Evolutionary conservation across 2,797 vertebrate species (phyloP).

Genomic region (Streptopelia turtur): DNA sequence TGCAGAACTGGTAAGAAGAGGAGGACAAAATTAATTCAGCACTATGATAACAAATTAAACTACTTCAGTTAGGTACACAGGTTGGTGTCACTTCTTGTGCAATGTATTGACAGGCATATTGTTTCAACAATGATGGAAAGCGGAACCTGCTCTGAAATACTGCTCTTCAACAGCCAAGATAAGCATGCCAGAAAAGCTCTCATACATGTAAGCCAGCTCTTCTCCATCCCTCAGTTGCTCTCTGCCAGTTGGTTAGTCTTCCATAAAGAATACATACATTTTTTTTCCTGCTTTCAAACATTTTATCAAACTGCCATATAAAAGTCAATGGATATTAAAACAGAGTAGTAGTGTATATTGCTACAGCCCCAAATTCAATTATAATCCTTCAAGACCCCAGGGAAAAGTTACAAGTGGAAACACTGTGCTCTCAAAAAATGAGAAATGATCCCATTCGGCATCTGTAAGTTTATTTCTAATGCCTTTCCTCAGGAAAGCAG

Average conservation of each 20-base stretch:
- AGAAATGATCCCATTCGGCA: neutral
- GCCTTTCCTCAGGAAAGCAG: constrained; percentile 28
- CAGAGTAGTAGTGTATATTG: constrained; percentile 34
- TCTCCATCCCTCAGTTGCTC: neutral
- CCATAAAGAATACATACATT: constrained; percentile 41
- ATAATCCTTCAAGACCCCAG: constrained; percentile 42
- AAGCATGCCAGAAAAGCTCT: neutral
- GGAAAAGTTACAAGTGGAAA: constrained; percentile 62
- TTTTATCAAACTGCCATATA: constrained; percentile 63
- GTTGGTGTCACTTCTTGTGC: neutral
- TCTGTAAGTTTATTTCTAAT: constrained; percentile 34
- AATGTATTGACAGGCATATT: neutral
- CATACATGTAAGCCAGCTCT: neutral
- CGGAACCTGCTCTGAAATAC: neutral
- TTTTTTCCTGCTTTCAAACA: constrained; percentile 31
- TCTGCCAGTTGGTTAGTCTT: constrained; percentile 21
- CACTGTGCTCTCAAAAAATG: constrained; percentile 15
- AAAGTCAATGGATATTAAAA: constrained; percentile 66
- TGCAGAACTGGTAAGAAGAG: neutral
- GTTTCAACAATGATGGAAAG: neutral
- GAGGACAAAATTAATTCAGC: neutral
- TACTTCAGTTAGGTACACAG: neutral
- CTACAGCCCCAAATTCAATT: constrained; percentile 50
- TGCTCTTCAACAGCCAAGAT: neutral
- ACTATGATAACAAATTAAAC: neutral